Evolutionary conservation across 2,888 invertebrate species (phyloP), one percentile per base, ranked within the genome.

Genomic region (Epinotia ramella): DNA sequence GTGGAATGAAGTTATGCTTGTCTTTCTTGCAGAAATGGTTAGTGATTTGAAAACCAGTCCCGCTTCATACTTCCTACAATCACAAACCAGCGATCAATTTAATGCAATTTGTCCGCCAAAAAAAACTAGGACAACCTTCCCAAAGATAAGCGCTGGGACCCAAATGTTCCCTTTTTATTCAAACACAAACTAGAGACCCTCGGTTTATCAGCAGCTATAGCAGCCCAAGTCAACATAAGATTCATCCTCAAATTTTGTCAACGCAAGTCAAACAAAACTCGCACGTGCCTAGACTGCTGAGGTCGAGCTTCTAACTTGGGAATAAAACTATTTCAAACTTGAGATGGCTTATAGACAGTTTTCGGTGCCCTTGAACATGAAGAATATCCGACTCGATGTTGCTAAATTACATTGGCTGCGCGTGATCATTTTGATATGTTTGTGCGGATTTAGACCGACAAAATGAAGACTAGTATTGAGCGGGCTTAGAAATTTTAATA

Each of bases 181-280:
- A 49, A 74, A 70, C 59, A 33, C 59, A 63, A 74, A 70, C 75
- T 53, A 66, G 60, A 60, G 71, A 59, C 75, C 70, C 56, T 44
- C 63, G 44, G 44, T 71, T 75, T 75, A 75, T 75, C 75, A 66
- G 65, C 44, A 65, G 24, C 24, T 28, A 28, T 3, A 28, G 24
- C 2, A 28, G 24, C 60, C 71, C 59, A 66, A 73, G 57, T 57
- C 64, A 40, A 53, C 33, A 70, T 16, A 33, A 66, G 71, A 75
- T 75, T 75, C 71, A 71, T 66, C 75, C 56, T 59, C 18, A 66
- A 66, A 71, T 75, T 75, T 71, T 66, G 75, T 75, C 75, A 65
- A 75, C 71, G 66, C 60, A 44, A 28, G 18, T 75, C 71, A 71
- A 75, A 71, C 75, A 75, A 75, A 56, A 70, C 28, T 66, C 28